Percentiles rank a stretch among this genome's conserved stretches.
Conservation (phyloP, 2,113 vertebrate species). For the Trogon surrucura region DNA sequence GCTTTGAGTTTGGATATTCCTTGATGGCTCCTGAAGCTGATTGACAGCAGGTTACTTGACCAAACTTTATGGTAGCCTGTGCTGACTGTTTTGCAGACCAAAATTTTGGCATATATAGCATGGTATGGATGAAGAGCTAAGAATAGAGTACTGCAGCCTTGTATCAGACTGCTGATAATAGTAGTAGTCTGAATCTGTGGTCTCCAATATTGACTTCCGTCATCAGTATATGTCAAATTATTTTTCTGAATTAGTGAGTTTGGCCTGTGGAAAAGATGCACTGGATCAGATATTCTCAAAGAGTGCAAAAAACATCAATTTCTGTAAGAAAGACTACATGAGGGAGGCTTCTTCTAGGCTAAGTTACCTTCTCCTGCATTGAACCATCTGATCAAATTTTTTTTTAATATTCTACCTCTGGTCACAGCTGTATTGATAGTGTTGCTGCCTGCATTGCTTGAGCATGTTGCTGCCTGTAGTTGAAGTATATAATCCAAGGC, state of each 20-base stretch:
- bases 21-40: background rate
- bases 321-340: background rate
- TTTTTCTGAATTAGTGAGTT: background rate
- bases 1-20: background rate
- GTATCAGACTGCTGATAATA: background rate
- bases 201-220: background rate
- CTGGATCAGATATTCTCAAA: background rate
- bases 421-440: background rate
- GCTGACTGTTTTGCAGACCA: background rate
- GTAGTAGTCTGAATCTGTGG: background rate
- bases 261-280: background rate
- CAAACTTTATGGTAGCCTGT: background rate
- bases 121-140: background rate
- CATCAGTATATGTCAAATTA: background rate
- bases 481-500: slow-evolving; percentile 3
- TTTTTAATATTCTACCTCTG: background rate
- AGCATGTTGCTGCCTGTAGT: background rate
- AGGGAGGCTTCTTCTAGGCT: background rate
- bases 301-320: background rate
- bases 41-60: background rate
- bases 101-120: background rate
- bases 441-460: background rate
- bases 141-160: background rate
- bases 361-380: background rate
- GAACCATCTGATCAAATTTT: background rate